phyloP scores from a whole-genome alignment of 2,888 invertebrate genomes.

The Macrophya annulata region DNA sequence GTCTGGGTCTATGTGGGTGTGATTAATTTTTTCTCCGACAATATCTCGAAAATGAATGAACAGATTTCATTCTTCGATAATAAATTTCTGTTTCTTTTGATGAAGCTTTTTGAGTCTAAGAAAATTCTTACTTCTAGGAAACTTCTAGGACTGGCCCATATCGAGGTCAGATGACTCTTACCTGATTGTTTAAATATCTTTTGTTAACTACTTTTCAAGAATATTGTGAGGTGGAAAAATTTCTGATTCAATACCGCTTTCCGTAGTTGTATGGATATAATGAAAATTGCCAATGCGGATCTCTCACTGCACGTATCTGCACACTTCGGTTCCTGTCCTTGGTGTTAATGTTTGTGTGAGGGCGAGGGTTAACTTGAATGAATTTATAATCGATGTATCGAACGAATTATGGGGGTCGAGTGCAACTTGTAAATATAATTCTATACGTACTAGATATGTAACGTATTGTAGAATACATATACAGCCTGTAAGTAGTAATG shows the following conservation, averaged over 20 bases:
- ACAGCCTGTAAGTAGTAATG: not conserved
- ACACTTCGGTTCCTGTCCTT: not conserved
- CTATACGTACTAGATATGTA: not conserved
- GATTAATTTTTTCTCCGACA: too few species aligned
- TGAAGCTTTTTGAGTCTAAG: too few species aligned
- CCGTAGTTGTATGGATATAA: not conserved
- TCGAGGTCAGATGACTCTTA: too few species aligned
- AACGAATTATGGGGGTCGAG: slow-evolving; percentile 69
- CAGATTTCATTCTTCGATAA: too few species aligned
- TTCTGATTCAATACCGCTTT: not conserved
- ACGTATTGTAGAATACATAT: not conserved
- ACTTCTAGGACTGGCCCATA: too few species aligned
- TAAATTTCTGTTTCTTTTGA: too few species aligned
- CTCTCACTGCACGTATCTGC: not conserved
- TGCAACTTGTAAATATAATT: slow-evolving; percentile 41
- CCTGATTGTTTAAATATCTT: not conserved
- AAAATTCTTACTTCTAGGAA: too few species aligned
- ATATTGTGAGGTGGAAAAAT: not conserved
- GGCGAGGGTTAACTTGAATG: slow-evolving; percentile 24
- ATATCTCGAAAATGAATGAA: too few species aligned
- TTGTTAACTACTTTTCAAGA: not conserved
- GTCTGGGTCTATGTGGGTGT: too few species aligned
- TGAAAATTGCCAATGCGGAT: not conserved
- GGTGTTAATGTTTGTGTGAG: not conserved
- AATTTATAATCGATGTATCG: slow-evolving; percentile 59